Base-by-base conservation (phyloP, 92 coral and sea anemone species). In the Paramuricea clavata region DNA sequence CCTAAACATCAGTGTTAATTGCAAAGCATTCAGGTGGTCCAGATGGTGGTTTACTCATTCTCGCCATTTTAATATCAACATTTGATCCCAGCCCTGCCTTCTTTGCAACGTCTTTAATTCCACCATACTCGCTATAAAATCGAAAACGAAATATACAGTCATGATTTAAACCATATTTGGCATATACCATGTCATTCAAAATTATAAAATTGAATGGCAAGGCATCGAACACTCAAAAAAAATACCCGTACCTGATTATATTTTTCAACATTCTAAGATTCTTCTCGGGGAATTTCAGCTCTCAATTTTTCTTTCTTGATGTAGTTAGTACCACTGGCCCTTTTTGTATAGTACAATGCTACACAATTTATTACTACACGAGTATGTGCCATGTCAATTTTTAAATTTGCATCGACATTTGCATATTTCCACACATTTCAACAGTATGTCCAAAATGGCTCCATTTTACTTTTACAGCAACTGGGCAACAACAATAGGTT, bases 301-400 rank as follows among this genome's bases (percentile, higher is more conserved):
- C 82, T 7, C 47, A 82, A 71, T 83, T 71, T 83, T 49, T 70
- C 88, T 70, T 70, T 70, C 47, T 44, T 26, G 19, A 49, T 34
- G 35, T 47, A 83, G 34, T 83, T 83, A 42, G 21, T 43, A 43
- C 69, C 82, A 71, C 82, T 83, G 69, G 52, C 72, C 41, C 82
- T 69, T 78, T 83, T 83, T 34, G 50, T 78, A 30, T 83, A 83
- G 72, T 83, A 83, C 21, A 83, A 50, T 83, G 88, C 88, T 16
- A 72, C 49, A 67, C 88, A 83, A 68, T 71, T 72, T 33, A 83
- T 54, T 25, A 69, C 65, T 62, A 36, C 74, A 15, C 21, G n/a
- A 43, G 19, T 39, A 3, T 61, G 78, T 47, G 54, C 54, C 10
- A 8, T 47, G 19, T 10, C 54, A 8, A 2, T 36, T 57, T 57